Percentiles rank a stretch among this genome's conserved stretches.
These are phyloP conservation scores for Ciconia maguari DNA, from an alignment of 2,113 vertebrate genomes.

Conservation along the genomic window DNA sequence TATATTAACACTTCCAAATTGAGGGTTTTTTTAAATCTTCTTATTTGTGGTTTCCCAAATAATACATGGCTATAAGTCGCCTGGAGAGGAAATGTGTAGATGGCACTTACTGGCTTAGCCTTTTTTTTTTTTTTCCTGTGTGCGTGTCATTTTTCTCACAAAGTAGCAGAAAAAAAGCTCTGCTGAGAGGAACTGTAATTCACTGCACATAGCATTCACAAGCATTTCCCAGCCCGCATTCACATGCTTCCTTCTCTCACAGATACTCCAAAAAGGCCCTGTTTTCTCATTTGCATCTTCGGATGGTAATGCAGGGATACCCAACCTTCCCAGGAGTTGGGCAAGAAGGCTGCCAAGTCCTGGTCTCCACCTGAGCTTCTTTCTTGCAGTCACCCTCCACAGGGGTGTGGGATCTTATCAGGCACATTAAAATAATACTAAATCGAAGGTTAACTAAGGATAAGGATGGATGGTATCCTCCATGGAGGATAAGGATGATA, in stretches of 20 bases:
- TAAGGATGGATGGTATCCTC: too few species aligned
- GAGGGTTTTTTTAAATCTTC: accelerated
- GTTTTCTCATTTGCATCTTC: background rate
- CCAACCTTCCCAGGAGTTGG: background rate
- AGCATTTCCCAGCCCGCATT: background rate
- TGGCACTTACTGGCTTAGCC: background rate
- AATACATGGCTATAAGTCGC: background rate
- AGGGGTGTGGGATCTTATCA: background rate
- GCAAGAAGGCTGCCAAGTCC: background rate
- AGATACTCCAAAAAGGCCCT: background rate
- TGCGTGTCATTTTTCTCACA: background rate
- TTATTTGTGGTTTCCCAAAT: background rate
- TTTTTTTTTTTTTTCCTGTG: background rate
- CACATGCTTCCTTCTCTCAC: background rate
- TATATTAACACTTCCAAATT: background rate
- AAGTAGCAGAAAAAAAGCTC: background rate
- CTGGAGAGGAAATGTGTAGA: background rate
- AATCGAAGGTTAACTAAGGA: background rate
- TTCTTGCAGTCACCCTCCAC: background rate
- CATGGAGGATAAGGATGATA: background rate
- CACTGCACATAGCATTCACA: background rate
- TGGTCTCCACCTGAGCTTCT: background rate
- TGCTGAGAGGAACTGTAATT: background rate
- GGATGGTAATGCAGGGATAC: background rate
- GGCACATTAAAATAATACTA: background rate